Base-by-base conservation (phyloP, 2,797 vertebrate genomes). In the Takifugu rubripes region DNA sequence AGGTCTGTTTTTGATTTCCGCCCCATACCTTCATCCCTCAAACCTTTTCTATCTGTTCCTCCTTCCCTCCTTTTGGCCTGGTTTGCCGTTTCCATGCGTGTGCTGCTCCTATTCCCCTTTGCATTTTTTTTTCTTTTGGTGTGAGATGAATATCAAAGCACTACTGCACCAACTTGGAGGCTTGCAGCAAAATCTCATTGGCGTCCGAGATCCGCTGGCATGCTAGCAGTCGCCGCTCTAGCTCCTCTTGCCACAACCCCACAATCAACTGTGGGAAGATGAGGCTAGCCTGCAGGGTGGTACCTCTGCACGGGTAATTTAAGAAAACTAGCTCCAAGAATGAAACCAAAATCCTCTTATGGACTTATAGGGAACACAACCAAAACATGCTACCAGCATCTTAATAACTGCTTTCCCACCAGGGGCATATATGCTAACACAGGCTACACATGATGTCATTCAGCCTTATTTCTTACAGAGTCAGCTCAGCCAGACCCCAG, bases 81-180 rank as follows among this genome's bases (percentile, higher is more conserved):
- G 61, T 90, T 92, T 90, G 86, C 90, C 78, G 81, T 86, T 92
- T 88, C 87, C 79, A 82, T 77, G 78, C 89, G 90, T 89, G 84
- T 82, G 87, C 81, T 70, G 64, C 79, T 78, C 42, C 74, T 82
- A 85, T 87, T 78, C 88, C 87, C 63, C 21, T 89, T 88, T 90
- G 86, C 88, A 92, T 93, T 93, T 92, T 91, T 93, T 91, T 91
- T 91, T 90, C 89, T 89, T 88, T 89, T 89, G 89, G 88, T 93
- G 92, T 93, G 92, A 93, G 91, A 91, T 81, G 90, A 92, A 93
- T 94, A 95, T 93, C 92, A 96, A 95, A 95, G 92, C 86, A 81
- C 84, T 83, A 84, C 79, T 60, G 82, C 85, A 82, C 84, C 87
- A 87, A 85, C 87, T 91, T 80, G 87, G 91, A 90, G 90, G 90